Evolutionary conservation across 23 tunicate genomes (phyloP), one percentile per base, ranked within the genome.

Genomic region (Trididemnum clinides): DNA sequence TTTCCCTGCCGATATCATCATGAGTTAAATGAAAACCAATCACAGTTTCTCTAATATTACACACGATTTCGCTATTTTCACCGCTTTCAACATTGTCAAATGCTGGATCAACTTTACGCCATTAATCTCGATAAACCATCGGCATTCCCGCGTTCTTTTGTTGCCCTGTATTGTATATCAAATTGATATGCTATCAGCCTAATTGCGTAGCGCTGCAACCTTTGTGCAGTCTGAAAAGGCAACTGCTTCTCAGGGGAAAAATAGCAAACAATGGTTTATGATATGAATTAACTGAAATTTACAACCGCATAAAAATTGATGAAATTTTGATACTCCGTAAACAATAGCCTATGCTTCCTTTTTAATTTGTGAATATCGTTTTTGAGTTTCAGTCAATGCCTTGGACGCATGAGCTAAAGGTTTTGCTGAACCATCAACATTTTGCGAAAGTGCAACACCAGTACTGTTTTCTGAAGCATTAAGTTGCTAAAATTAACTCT

Each of bases 131-230:
- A 70, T 26, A 70, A 37, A 31, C 77, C 77, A 70, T 70, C 38
- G 10, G 77, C 77, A 33, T 70, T 70, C 3, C 77, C 38, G 5
- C 30, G 77, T 5, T 70, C 18, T 6, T 15, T 12, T 15, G 18
- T 44, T 7, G 54, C 12, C 54, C 15, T 44, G 54, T 44, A 44
- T 15, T 44, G 12, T 7, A 44, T 44, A 10, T 44, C 54, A 10
- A 70, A 70, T n/a, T 70, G 77, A n/a, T 70, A 70, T 33, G 77
- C 77, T 37, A 70, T 70, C 37, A 33, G 77, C 6, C 37, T 31
- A n/a, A 70, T 70, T 2, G 38, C 39, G 12, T 33, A 70, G 2
- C 77, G 77, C 22, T 70, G 36, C 30, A 70, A 30, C 39, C 77
- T 15, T 31, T 70, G 77, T 5, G 38, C 38, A 6, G 77, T 28